A percentile compares a stretch with the other conserved stretches of the same genome.
Conservation (phyloP, 1,140 invertebrate genomes). For the Drosophila orosa region DNA sequence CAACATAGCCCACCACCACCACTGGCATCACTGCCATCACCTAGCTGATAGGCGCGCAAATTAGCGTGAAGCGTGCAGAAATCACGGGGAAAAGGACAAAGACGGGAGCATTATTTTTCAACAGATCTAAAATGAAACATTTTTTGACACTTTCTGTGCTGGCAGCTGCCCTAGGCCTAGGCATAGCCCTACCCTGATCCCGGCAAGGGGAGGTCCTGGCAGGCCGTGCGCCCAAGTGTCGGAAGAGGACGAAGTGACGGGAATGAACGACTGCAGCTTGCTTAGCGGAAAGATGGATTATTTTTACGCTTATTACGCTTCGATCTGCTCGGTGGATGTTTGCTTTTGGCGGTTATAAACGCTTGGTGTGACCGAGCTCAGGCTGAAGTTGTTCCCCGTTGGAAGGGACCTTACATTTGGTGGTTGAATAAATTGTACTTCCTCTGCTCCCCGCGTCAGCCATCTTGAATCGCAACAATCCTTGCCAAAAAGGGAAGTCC, state of each 20-base stretch:
- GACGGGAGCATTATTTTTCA: slow-evolving; percentile 73
- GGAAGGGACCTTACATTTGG: neutral
- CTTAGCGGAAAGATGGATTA: slow-evolving; percentile 80
- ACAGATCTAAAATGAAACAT: slow-evolving; percentile 81
- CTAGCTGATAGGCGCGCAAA: slow-evolving; percentile 75
- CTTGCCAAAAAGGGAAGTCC: slow-evolving; percentile 11
- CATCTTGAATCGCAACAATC: slow-evolving; percentile 21
- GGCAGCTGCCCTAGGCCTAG: slow-evolving; percentile 16
- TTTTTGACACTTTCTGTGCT: slow-evolving; percentile 77
- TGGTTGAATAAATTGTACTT: slow-evolving; percentile 14
- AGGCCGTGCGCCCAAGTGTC: slow-evolving; percentile 17
- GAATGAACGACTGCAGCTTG: slow-evolving; percentile 60
- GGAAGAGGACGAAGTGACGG: slow-evolving; percentile 9
- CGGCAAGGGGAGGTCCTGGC: slow-evolving; percentile 34
- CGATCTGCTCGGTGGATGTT: slow-evolving; percentile 83
- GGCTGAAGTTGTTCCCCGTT: neutral
- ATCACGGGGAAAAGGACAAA: slow-evolving; percentile 68
- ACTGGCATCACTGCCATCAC: slow-evolving; percentile 15
- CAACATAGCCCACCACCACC: slow-evolving; percentile 8
- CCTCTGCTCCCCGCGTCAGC: slow-evolving; percentile 13
- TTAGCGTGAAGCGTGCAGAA: slow-evolving; percentile 82
- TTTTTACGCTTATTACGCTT: slow-evolving; percentile 74
- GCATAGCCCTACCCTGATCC: slow-evolving; percentile 4
- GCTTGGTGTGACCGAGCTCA: slow-evolving; percentile 76
- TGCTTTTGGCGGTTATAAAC: slow-evolving; percentile 81